These are phyloP conservation scores for Tetragnatha versicolor DNA, from an alignment of 1,140 invertebrate genomes.

Conservation along the genomic window DNA sequence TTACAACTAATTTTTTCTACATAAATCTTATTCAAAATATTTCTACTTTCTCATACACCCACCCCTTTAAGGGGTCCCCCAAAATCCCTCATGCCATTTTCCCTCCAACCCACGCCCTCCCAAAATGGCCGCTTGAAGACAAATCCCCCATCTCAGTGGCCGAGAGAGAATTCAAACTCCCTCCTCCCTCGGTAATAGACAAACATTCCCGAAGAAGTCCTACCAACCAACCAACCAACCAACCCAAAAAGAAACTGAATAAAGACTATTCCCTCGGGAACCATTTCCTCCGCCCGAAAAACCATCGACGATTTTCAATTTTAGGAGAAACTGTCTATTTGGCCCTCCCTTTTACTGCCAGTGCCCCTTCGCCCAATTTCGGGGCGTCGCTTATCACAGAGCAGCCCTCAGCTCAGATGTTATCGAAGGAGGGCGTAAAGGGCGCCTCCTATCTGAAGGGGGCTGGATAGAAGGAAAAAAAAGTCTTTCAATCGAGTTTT, in stretches of 20 bases:
- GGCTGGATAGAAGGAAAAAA: neutral
- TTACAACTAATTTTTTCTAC: too few relatives aligned
- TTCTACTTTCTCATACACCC: too few relatives aligned
- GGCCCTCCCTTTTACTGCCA: slow-evolving; percentile 47
- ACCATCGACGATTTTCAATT: slow-evolving; percentile 51
- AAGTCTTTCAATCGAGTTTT: slow-evolving; percentile 8
- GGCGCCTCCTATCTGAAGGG: slow-evolving; percentile 14
- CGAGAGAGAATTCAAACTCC: slow-evolving; percentile 35
- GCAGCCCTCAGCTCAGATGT: slow-evolving; percentile 33
- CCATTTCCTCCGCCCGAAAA: slow-evolving; percentile 6
- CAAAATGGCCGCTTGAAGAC: slow-evolving; percentile 19
- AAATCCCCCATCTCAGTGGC: slow-evolving; percentile 18
- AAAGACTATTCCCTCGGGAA: slow-evolving; percentile 19
- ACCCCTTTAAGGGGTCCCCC: too few relatives aligned
- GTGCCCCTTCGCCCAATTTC: slow-evolving; percentile 42
- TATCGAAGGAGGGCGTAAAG: slow-evolving; percentile 37
- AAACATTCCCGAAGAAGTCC: slow-evolving; percentile 1
- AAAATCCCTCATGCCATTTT: neutral
- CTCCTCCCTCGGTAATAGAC: slow-evolving; percentile 15
- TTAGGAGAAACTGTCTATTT: slow-evolving; percentile 51
- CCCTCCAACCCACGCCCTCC: neutral
- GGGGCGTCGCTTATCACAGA: slow-evolving; percentile 15
- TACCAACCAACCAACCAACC: too few relatives aligned
- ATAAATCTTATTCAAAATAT: too few relatives aligned
- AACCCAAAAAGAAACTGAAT: slow-evolving; percentile 14